Evolutionary conservation across 1,140 invertebrate genomes (phyloP), one percentile per base, ranked within the genome.

Genomic region (Sycophaga agraensis): DNA sequence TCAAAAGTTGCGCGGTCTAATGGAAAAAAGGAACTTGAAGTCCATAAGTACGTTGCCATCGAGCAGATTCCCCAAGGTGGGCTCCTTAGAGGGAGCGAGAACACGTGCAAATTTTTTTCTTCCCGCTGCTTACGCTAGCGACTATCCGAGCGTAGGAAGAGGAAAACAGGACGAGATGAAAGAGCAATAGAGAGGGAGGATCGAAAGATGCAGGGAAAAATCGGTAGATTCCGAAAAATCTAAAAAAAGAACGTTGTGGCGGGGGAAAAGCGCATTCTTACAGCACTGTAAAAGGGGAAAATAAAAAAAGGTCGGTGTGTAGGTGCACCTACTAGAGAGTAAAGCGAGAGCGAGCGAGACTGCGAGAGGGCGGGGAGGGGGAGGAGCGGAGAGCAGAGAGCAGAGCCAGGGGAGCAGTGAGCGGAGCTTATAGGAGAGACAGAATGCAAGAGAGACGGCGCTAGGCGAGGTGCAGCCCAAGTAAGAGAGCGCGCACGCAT

Each of bases 341-440:
- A 28, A 11, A 16, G 17, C 16, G 24, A 21, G 28, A 45, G 16
- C 26, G 9, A 24, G 40, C 22, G 28, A 22, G 9, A 24, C 2
- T 28, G 22, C n/a, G 37, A 42, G 21, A 54, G n/a, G 6, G 21
- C 2, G 14, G 40, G 14, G 19, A 14, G 9, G 22, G 7, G 2
- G 26, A 7, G 19, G 2, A 19, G 14, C 17, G 14, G 48, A 37
- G 39, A n/a, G n/a, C n/a, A 45, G 37, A 16, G 16, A 31, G 1
- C 24, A 2, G n/a, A 26, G 51, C 12, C 4, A 54, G 16, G 14
- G n/a, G 14, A 40, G 46, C 40, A 21, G 42, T 14, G 31, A 48
- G 22, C 17, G 43, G 40, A 6, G n/a, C n/a, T n/a, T n/a, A n/a
- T n/a, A n/a, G n/a, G 46, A 51, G 39, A 51, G 55, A 58, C n/a